Conservation (phyloP, 2,113 vertebrate species). For the Hippocampus abdominalis region DNA sequence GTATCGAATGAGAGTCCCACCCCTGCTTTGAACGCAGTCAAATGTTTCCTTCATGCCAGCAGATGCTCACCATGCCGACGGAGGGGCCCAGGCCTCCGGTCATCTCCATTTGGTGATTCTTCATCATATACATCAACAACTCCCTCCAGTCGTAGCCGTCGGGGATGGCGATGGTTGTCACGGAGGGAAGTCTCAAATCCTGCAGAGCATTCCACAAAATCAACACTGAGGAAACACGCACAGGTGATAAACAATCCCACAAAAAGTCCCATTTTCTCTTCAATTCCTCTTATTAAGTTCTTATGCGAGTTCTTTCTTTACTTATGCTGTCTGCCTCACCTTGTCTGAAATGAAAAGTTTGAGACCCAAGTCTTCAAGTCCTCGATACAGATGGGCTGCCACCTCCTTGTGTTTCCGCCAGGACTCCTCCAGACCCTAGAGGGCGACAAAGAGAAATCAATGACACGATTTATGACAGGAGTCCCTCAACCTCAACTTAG, state of each 20-base stretch:
- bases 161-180: conserved; percentile 83
- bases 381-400: conserved; percentile 73
- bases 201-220: conserved; percentile 29
- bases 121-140: conserved; percentile 79
- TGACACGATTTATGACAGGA: background rate
- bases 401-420: conserved; percentile 81
- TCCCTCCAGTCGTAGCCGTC: conserved; percentile 84
- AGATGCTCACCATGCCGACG: conserved; percentile 77
- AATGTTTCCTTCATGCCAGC: background rate
- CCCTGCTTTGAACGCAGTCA: background rate
- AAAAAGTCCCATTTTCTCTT: background rate
- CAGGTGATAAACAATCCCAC: background rate
- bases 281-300: background rate
- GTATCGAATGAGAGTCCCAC: background rate
- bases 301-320: background rate
- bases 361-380: conserved; percentile 80
- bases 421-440: conserved; percentile 84
- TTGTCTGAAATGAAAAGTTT: conserved; percentile 86
- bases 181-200: conserved; percentile 83
- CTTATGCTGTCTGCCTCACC: conserved; percentile 61
- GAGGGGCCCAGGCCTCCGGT: conserved; percentile 88
- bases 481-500: background rate
- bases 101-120: conserved; percentile 82
- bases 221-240: background rate
- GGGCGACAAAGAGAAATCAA: conserved; percentile 31